These are phyloP conservation scores for Dicyrtomina minuta DNA, from an alignment of 2,888 invertebrate genomes.

Conservation along the genomic window DNA sequence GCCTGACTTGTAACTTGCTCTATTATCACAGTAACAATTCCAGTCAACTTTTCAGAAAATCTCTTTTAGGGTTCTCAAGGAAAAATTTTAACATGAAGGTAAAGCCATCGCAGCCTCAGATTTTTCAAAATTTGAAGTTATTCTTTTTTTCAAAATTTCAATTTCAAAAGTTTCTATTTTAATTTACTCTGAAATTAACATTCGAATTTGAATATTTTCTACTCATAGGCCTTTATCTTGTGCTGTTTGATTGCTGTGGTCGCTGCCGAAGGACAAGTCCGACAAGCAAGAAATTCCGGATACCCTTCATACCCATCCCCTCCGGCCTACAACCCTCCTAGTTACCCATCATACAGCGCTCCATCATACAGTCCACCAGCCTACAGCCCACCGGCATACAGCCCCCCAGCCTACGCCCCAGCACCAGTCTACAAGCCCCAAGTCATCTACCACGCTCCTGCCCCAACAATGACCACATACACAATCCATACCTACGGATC, in stretches of 20 bases:
- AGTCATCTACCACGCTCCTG: conserved; percentile 30
- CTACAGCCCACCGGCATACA: not conserved
- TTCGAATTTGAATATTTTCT: conserved; percentile 12
- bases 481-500: conserved; percentile 26
- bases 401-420: conserved; percentile 9
- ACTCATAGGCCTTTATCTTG: conserved; percentile 19
- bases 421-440: not conserved
- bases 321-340: not conserved
- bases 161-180: too few species aligned
- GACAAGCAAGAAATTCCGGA: not conserved
- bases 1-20: too few species aligned
- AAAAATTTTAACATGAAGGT: too few species aligned
- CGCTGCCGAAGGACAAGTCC: not conserved
- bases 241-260: conserved; percentile 10
- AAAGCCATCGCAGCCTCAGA: too few species aligned
- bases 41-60: too few species aligned
- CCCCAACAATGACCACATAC: conserved; percentile 34
- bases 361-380: not conserved
- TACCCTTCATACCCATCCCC: not conserved
- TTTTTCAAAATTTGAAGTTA: too few species aligned
- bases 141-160: too few species aligned
- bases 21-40: too few species aligned
- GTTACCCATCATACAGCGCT: not conserved
- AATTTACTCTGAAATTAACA: too few species aligned
- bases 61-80: too few species aligned